phyloP scores from a whole-genome alignment of 2,797 vertebrate genomes.

The Pseudopleuronectes americanus region DNA sequence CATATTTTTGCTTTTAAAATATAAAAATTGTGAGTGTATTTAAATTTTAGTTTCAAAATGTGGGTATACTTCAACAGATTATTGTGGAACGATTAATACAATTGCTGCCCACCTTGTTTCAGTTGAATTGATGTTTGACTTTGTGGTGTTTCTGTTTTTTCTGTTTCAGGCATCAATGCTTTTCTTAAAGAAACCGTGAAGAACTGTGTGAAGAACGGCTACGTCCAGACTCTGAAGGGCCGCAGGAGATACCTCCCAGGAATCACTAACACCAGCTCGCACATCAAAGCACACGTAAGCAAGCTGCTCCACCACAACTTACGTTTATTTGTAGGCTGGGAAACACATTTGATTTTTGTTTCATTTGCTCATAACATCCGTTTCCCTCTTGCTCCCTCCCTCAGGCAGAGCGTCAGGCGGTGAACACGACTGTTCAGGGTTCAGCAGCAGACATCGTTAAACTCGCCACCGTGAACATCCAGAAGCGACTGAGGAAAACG shows the following conservation, averaged over 20 bases:
- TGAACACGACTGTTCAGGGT: constrained; percentile 96
- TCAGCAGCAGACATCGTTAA: constrained; percentile 99
- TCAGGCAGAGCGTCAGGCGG: constrained; percentile 96
- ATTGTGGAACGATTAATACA: no score
- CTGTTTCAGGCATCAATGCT: constrained; percentile 87
- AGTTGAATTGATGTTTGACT: background rate
- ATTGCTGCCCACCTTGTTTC: no score
- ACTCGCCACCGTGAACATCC: constrained; percentile 94
- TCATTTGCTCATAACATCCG: background rate
- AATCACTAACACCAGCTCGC: constrained; percentile 89
- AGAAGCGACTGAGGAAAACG: constrained; percentile 83
- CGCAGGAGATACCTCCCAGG: constrained; percentile 93
- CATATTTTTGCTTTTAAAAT: no score
- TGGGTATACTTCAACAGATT: no score
- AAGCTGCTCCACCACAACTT: background rate
- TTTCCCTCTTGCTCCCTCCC: constrained; percentile 1
- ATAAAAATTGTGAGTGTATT: background rate
- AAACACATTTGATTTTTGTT: background rate
- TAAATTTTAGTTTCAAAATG: no score
- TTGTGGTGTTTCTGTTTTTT: background rate
- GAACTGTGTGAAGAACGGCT: constrained; percentile 90
- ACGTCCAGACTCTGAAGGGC: constrained; percentile 93
- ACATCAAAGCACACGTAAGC: constrained; percentile 92
- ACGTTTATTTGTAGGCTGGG: background rate
- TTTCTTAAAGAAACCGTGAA: constrained; percentile 92